Base-by-base conservation (phyloP, 2,888 invertebrate genomes). In the Mamestra brassicae region DNA sequence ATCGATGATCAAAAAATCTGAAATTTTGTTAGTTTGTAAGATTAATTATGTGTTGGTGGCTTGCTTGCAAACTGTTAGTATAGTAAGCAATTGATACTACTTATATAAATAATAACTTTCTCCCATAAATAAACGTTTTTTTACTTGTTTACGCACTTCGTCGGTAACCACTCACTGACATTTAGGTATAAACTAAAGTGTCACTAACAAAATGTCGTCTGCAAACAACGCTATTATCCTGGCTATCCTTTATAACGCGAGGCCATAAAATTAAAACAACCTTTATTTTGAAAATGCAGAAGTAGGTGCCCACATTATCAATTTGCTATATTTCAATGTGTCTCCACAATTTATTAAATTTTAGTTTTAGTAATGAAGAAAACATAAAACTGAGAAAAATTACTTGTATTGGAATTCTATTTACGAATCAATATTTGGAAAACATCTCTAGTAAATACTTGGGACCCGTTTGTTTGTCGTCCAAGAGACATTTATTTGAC, bases 391-490 rank as follows among this genome's bases (percentile, higher is more conserved):
- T 17, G 10, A 69, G 15, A 67, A 26, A 42, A 34, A 45, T 26
- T 36, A 34, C n/a, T 47, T n/a, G 11, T 36, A 3, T 52, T 52
- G 34, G n/a, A 47, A 67, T 63, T 63, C 0, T 36, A 57, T 66
- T 78, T 11, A 45, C 47, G 13, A 67, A 4, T 47, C 42, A 11
- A 42, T 71, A 57, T 34, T 38, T 58, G 58, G 50, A 75, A 61
- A n/a, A 34, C 55, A 67, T 60, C 50, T 61, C 45, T 54, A 42
- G 26, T 55, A 67, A 42, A n/a, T 55, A 67, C 52, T 70, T 54
- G 45, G 50, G 34, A 77, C 74, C 60, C 34, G 65, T 69, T 74
- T 62, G 55, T 69, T 69, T 64, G 26, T 58, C 60, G 47, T 54
- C 50, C 36, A 54, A 73, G 65, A 54, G n/a, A 60, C 62, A 55